Evolutionary conservation across 53 echinoderm and acorn worm species (phyloP), one percentile per base, ranked within the genome.

Genomic region (Echinarachnius parma): DNA sequence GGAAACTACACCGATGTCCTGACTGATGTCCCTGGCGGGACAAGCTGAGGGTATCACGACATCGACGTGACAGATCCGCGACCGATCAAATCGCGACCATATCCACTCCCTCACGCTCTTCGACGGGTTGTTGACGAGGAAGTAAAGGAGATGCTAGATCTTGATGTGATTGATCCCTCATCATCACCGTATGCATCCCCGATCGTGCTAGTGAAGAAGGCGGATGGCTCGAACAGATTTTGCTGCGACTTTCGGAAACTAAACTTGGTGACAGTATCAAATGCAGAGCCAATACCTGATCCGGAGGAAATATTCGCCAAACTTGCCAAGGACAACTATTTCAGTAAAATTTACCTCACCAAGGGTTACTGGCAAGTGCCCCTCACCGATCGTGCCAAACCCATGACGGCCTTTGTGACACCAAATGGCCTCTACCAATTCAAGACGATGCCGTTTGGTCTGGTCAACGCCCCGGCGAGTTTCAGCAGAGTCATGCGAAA

Each of bases 281-380:
- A 81, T 36, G 72, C 72, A n/a, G 81, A 81, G 28, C 70, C 61
- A 32, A 70, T 80, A 18, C 80, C 80, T 22, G 59, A 25, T 20
- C 39, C 27, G 33, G 59, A 80, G 23, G 48, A 71, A 16, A 71
- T 81, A n/a, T 81, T 81, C 34, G 62, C 60, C 18, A 37, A 45
- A n/a, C 25, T 81, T 5, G 81, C 70, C 10, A 70, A 71, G 8
- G 81, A 70, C 5, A 48, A 70, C 34, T 69, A 70, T 33, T 81
- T 81, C 44, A 60, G 29, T 0, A 81, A 81, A 27, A 9, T 81
- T 21, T 72, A 81, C 35, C 61, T 74, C 5, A 81, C 59, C 18
- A 71, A 80, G 9, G 71, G 81, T 16, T 71, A 80, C n/a, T 80
- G 80, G 81, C 81, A 80, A 28, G 60, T 80, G 25, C 81, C 71